phyloP scores from a whole-genome alignment of 2,888 invertebrate genomes.

The Calameuta idolon region DNA sequence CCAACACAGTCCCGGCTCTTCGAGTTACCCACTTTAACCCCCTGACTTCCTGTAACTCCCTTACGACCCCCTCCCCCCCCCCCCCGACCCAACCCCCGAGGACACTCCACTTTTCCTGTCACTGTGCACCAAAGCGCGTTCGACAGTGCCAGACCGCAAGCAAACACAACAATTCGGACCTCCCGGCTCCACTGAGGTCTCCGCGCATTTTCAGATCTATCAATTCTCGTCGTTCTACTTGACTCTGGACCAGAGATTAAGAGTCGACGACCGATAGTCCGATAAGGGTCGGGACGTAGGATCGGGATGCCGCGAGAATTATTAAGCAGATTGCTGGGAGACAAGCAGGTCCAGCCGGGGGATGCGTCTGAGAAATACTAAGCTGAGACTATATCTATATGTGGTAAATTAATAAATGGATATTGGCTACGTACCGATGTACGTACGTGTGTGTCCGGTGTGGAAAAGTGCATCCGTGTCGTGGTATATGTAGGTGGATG shows the following conservation, averaged over 20 bases:
- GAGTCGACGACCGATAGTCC: neutral
- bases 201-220: too few species aligned
- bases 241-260: neutral
- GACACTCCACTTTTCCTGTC: neutral
- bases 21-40: neutral
- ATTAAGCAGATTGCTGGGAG: neutral
- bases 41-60: neutral
- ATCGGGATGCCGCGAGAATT: neutral
- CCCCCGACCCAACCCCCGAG: neutral
- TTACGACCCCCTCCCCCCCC: neutral
- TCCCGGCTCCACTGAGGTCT: neutral
- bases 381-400: neutral
- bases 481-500: slow-evolving; percentile 28
- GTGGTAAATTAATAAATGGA: neutral
- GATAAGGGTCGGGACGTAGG: neutral
- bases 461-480: slow-evolving; percentile 27
- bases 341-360: neutral
- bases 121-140: neutral
- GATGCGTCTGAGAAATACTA: neutral
- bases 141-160: neutral
- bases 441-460: slow-evolving; percentile 16
- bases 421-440: neutral
- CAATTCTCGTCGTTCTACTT: neutral
- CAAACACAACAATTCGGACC: neutral
- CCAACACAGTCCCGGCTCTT: slow-evolving; percentile 9